Percentiles rank a stretch among this genome's conserved stretches.
Evolutionary conservation across 2,797 vertebrate genomes (phyloP).

Genomic region (Gallinago solitaria): DNA sequence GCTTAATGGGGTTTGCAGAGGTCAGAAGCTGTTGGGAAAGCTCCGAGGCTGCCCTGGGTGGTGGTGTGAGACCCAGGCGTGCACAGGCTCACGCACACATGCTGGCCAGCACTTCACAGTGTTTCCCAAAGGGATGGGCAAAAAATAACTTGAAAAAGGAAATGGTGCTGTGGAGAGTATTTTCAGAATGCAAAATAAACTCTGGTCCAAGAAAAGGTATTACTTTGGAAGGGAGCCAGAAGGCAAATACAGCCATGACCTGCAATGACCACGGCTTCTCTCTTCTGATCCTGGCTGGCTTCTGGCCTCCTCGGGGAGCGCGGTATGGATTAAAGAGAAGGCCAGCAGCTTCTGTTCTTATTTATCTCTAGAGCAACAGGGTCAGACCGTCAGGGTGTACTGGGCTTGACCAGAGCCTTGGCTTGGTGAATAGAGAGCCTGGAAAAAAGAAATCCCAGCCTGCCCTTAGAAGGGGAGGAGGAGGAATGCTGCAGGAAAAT

Average conservation of each 20-base stretch:
- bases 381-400: neutral
- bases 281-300: neutral
- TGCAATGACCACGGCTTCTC: slow-evolving; percentile 36
- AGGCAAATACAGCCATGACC: slow-evolving; percentile 9
- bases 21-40: neutral
- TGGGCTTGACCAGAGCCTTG: neutral
- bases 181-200: slow-evolving; percentile 58
- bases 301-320: neutral
- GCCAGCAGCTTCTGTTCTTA: neutral
- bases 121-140: slow-evolving; percentile 25
- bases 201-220: slow-evolving; percentile 54
- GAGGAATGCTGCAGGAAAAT: neutral
- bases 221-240: slow-evolving; percentile 46
- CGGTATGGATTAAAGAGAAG: neutral
- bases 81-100: neutral
- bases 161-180: slow-evolving; percentile 28
- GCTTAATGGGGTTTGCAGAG: neutral
- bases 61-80: neutral
- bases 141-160: slow-evolving; percentile 61
- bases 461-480: neutral
- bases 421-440: neutral
- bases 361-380: neutral
- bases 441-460: neutral
- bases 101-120: neutral
- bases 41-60: neutral